Base-by-base conservation (phyloP, 2,797 vertebrate genomes). In the Sarcophilus harrisii region DNA sequence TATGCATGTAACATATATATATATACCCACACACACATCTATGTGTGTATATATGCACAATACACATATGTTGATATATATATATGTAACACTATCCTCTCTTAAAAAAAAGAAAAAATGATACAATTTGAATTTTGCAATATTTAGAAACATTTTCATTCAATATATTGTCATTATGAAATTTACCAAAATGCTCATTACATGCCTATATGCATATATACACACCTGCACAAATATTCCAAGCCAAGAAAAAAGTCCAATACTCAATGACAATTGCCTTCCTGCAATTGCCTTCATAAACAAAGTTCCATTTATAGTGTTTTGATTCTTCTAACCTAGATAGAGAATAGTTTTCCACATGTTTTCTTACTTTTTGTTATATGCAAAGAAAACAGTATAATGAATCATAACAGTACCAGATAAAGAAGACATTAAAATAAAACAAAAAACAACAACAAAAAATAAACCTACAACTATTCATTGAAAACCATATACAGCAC, bases 331-430 rank as follows among this genome's bases (percentile, higher is more conserved):
- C 57, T 96, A 62, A 58, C 29, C 90, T 10, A 73, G 73, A 92
- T 32, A 92, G 3, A 94, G 93, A 96, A 81, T 91, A 93, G 52
- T 92, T 96, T 81, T 96, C 95, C 73, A 93, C 14, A 52, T 58
- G 16, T 95, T 96, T 95, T 94, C 73, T 59, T 54, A 94, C 29
- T 54, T 16, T 38, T 90, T 94, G 94, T 92, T 90, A 27, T 95
- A 93, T 92, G 57, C 90, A 92, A 96, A 60, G 59, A 73, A 94
- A 59, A 38, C 58, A 11, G 57, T 3, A 58, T 92, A 95, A 96
- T 96, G 95, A 96, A 97, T 98, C 87, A 96, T 81, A 94, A n/a
- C 54, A 96, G 90, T 90, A 95, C 81, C 94, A 96, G 55, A 94
- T 93, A 96, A 94, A 95, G 4, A 30, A 96, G 66, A 91, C 21